Conservation (phyloP, 2,113 vertebrate genomes). For the Poeciliopsis retropinna region DNA sequence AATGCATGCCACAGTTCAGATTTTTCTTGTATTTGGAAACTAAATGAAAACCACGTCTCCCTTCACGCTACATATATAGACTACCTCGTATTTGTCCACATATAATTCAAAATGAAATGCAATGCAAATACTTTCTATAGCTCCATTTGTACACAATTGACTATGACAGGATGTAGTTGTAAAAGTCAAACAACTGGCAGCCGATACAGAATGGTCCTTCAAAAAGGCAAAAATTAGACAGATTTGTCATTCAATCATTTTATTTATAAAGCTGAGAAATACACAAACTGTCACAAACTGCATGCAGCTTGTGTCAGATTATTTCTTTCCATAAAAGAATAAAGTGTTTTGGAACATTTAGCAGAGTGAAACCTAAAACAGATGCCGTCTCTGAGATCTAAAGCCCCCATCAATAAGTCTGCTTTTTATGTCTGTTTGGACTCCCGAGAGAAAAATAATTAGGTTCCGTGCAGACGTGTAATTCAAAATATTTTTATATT, state of each 20-base stretch:
- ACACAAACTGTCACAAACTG: slow-evolving; percentile 49
- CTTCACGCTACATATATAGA: neutral
- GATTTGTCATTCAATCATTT: slow-evolving; percentile 51
- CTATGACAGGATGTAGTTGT: slow-evolving; percentile 34
- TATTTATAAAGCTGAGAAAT: slow-evolving; percentile 43
- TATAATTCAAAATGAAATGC: neutral
- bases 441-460: slow-evolving; percentile 10
- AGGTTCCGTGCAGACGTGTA: slow-evolving; percentile 47
- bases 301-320: slow-evolving; percentile 46
- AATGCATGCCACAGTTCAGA: neutral
- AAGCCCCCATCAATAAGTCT: slow-evolving; percentile 49
- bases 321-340: slow-evolving; percentile 43
- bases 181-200: slow-evolving; percentile 35
- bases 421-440: slow-evolving; percentile 46
- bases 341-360: slow-evolving; percentile 60
- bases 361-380: slow-evolving; percentile 65
- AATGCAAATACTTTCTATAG: slow-evolving; percentile 16
- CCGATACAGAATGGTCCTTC: slow-evolving; percentile 25
- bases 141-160: slow-evolving; percentile 44
- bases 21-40: neutral
- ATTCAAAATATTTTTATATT: slow-evolving; percentile 51
- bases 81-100: neutral
- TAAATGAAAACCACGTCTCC: neutral
- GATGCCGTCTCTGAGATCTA: slow-evolving; percentile 53
- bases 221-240: slow-evolving; percentile 44